These are phyloP conservation scores for Zapus hudsonius DNA, from an alignment of 2,113 vertebrate species.

Conservation along the genomic window DNA sequence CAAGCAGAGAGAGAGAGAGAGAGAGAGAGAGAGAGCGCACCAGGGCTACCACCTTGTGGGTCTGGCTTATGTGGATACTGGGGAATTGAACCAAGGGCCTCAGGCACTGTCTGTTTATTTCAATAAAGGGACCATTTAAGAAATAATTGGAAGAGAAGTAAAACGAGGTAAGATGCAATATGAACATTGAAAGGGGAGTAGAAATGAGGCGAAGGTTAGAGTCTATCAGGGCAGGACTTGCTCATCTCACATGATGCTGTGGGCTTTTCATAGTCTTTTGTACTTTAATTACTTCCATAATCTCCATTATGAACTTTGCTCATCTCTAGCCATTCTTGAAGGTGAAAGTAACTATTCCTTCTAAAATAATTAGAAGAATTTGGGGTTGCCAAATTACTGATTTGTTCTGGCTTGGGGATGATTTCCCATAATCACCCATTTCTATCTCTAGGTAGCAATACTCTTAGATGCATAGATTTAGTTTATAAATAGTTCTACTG, in stretches of 20 bases:
- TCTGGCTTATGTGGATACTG: too few relatives aligned
- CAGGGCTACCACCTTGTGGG: too few relatives aligned
- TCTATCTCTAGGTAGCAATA: neutral
- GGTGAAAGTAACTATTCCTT: neutral
- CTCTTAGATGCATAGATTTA: neutral
- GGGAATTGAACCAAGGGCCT: too few relatives aligned
- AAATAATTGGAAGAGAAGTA: neutral
- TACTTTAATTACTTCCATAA: neutral
- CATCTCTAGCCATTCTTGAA: neutral
- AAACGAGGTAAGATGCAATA: neutral
- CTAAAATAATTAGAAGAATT: neutral
- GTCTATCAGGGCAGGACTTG: neutral
- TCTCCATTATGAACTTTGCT: neutral
- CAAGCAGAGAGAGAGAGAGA: too few relatives aligned
- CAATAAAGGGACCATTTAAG: neutral
- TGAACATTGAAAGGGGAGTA: neutral
- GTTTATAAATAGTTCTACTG: neutral
- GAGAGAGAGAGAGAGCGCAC: too few relatives aligned
- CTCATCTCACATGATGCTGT: too few relatives aligned
- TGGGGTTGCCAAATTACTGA: neutral
- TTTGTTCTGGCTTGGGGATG: neutral
- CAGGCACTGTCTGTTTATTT: neutral
- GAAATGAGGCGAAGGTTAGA: neutral
- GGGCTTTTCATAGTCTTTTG: neutral
- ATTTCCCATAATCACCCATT: neutral